phyloP scores from a whole-genome alignment of 2,888 invertebrate genomes.

The Matsumyia berberina region DNA sequence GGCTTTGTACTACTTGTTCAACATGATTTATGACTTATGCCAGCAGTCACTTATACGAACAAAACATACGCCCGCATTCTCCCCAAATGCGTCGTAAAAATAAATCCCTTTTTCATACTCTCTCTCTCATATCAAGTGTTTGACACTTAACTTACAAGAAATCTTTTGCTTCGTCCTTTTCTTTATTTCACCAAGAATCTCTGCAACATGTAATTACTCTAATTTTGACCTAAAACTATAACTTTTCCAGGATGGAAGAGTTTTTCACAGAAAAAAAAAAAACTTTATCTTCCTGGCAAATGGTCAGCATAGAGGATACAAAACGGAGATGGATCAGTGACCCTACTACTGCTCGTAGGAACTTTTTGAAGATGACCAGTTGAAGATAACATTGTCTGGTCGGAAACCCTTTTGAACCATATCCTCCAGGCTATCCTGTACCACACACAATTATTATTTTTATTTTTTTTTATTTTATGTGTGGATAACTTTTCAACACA shows the following conservation, averaged over 20 bases:
- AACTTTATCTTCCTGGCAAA: conserved; percentile 60
- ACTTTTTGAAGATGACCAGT: conserved; percentile 60
- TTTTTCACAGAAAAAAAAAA: too few species aligned
- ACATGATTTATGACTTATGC: too few species aligned
- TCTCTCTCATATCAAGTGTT: too few species aligned
- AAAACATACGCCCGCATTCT: too few species aligned
- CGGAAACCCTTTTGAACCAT: conserved; percentile 59
- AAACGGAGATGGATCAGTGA: neutral
- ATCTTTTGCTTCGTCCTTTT: too few species aligned
- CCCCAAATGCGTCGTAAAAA: too few species aligned
- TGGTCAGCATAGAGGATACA: conserved; percentile 17
- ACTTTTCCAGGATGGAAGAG: conserved; percentile 23
- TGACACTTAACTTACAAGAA: too few species aligned
- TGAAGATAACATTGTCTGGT: conserved; percentile 69
- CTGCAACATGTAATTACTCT: conserved; percentile 52
- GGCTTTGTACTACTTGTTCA: too few species aligned
- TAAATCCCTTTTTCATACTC: too few species aligned
- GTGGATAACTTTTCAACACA: conserved; percentile 38
- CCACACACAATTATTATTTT: too few species aligned
- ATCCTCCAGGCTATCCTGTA: conserved; percentile 38
- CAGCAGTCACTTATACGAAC: too few species aligned
- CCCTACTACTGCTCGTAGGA: conserved; percentile 23
- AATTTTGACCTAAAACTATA: conserved; percentile 33
- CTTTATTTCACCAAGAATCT: neutral
- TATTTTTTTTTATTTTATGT: neutral